Evolutionary conservation across 2,888 invertebrate genomes (phyloP).

Genomic region (Netelia fuscicornis): DNA sequence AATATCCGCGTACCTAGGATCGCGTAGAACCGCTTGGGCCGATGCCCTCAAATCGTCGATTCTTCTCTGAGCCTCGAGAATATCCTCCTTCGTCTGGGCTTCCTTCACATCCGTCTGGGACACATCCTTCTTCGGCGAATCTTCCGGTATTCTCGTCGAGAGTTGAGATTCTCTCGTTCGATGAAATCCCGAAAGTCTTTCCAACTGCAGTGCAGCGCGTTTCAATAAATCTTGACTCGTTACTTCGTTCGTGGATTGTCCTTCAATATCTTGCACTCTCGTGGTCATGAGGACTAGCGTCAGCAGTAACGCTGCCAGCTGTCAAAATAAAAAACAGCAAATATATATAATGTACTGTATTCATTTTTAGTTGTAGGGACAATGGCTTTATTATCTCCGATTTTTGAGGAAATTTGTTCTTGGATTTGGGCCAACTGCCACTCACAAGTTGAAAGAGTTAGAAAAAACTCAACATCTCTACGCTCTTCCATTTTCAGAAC

Average conservation of each 20-base stretch:
- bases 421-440: no score
- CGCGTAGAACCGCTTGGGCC: constrained; percentile 72
- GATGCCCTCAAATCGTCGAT: constrained; percentile 70
- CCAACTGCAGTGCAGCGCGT: constrained; percentile 78
- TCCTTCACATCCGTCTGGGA: constrained; percentile 51
- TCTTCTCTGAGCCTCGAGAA: constrained; percentile 69
- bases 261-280: constrained; percentile 64
- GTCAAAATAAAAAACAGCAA: constrained; percentile 31
- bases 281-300: constrained; percentile 70
- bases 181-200: constrained; percentile 78
- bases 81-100: constrained; percentile 62
- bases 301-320: constrained; percentile 75
- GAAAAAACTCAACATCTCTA: no score
- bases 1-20: constrained; percentile 74
- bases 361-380: not conserved
- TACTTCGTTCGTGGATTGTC: constrained; percentile 61
- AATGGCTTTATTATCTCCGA: no score
- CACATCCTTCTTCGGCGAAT: constrained; percentile 40
- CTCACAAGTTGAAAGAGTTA: no score
- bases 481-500: no score
- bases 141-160: constrained; percentile 17
- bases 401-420: no score
- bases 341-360: not conserved
- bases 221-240: constrained; percentile 69
- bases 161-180: constrained; percentile 59